These are phyloP conservation scores for Nebria salina DNA, from an alignment of 2,888 invertebrate genomes.

Conservation along the genomic window DNA sequence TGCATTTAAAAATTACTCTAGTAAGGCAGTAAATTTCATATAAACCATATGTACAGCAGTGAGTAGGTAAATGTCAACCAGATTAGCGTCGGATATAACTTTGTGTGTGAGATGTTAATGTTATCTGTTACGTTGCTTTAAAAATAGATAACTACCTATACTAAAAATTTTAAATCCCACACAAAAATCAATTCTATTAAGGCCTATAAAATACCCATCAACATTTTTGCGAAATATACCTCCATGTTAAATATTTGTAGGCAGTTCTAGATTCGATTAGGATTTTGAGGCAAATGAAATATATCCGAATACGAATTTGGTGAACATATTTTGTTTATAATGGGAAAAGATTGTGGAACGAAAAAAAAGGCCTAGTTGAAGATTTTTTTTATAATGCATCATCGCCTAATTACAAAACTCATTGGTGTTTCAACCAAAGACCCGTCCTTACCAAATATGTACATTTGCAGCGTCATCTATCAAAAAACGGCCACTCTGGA, in stretches of 20 bases:
- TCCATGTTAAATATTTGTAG: no score
- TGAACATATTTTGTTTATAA: no score
- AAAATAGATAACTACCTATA: not conserved
- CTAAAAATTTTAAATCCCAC: not conserved
- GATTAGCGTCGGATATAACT: conserved; percentile 27
- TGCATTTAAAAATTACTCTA: conserved; percentile 5
- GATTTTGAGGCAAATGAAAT: no score
- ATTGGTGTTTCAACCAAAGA: conserved; percentile 1
- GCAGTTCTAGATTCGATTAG: no score
- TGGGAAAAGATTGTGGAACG: no score
- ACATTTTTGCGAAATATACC: no score
- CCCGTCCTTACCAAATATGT: conserved; percentile 14
- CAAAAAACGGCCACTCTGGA: conserved; percentile 7
- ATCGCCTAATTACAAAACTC: conserved; percentile 22
- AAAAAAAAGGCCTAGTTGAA: not conserved
- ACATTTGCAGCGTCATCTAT: conserved; percentile 21
- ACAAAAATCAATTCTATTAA: not conserved
- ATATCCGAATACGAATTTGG: no score
- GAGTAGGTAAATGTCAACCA: conserved; percentile 15
- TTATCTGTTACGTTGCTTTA: not conserved
- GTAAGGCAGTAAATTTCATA: conserved; percentile 19
- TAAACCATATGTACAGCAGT: not conserved
- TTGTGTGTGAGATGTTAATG: conserved; percentile 2
- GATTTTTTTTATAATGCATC: conserved; percentile 13
- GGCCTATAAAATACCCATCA: no score